Percentiles rank a stretch among this genome's conserved stretches.
Evolutionary conservation across 2,888 invertebrate species (phyloP).

Genomic region (Ctenicera cuprea): DNA sequence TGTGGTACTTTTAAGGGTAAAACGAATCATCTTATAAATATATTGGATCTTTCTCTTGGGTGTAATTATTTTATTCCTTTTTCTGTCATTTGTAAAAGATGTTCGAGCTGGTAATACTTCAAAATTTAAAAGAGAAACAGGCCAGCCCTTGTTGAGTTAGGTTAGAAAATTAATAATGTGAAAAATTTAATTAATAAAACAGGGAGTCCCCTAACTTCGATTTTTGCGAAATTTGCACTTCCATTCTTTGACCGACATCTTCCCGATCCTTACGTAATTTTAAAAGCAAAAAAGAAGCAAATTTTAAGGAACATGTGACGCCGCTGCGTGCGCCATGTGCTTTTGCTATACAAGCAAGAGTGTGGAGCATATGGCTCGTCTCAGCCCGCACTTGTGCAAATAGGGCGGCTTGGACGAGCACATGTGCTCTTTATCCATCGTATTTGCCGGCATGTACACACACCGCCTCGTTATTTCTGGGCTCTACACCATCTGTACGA

Average conservation of each 20-base stretch:
- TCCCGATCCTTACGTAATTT: slow-evolving; percentile 13
- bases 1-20: no score
- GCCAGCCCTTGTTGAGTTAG: no score
- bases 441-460: slow-evolving; percentile 57
- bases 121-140: no score
- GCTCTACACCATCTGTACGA: slow-evolving; percentile 40
- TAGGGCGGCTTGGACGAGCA: slow-evolving; percentile 59
- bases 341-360: slow-evolving; percentile 56
- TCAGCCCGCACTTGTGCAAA: slow-evolving; percentile 62
- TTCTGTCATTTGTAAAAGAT: no score
- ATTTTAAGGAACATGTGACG: slow-evolving; percentile 52
- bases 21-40: no score
- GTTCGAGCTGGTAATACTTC: no score
- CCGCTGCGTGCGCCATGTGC: slow-evolving; percentile 58
- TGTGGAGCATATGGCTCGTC: slow-evolving; percentile 61
- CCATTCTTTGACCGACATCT: neutral
- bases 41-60: no score
- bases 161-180: no score
- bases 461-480: slow-evolving; percentile 44
- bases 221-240: no score
- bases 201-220: no score
- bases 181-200: no score
- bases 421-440: slow-evolving; percentile 59
- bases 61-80: no score
- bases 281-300: slow-evolving; percentile 40